Percentiles rank a stretch among this genome's conserved stretches.
Conservation (phyloP, 2,888 invertebrate species). For the Antitype chi region DNA sequence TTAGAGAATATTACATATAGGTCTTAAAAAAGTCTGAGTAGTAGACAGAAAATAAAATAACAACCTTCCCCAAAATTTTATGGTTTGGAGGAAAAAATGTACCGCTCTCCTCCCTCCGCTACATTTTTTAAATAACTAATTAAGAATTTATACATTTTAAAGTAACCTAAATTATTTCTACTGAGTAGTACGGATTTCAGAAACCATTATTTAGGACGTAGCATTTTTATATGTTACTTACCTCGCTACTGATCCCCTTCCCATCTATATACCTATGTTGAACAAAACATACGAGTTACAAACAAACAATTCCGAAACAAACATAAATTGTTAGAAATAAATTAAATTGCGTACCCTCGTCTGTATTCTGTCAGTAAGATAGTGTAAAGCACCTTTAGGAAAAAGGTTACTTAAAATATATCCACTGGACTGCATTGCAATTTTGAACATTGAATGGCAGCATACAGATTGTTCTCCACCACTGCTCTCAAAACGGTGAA, state of each 20-base stretch:
- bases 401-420: background rate
- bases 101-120: background rate
- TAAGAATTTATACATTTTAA: background rate
- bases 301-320: background rate
- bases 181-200: too few relatives aligned
- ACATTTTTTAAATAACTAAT: background rate
- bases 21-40: too few relatives aligned
- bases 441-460: background rate
- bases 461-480: too few relatives aligned
- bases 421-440: too few relatives aligned
- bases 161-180: background rate
- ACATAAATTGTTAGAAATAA: conserved; percentile 1
- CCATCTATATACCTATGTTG: background rate
- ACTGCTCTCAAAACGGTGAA: too few relatives aligned
- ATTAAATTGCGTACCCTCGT: background rate
- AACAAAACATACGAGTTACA: background rate
- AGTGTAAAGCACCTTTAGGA: background rate
- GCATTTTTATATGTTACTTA: background rate
- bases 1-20: background rate
- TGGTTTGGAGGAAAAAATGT: background rate
- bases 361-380: background rate
- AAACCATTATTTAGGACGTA: background rate
- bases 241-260: background rate
- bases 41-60: background rate
- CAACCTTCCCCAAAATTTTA: background rate